Evolutionary conservation across 2,113 vertebrate species (phyloP).

Genomic region (Scomber colias): DNA sequence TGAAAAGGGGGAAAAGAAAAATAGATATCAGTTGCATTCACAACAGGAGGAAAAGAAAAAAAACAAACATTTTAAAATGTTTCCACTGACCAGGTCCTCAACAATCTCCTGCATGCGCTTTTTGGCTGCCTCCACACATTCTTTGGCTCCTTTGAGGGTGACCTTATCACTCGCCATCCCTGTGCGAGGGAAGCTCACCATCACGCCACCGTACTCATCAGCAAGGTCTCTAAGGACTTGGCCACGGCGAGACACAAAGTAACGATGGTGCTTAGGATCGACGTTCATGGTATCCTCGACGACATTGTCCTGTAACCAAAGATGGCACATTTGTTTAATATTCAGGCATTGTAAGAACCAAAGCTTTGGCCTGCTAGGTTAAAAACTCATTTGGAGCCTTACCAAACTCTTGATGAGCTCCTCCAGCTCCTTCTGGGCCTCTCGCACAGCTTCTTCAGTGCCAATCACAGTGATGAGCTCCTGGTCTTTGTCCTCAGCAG

Average conservation of each 20-base stretch:
- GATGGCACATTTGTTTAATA: neutral
- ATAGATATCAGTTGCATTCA: neutral
- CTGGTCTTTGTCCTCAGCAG: conserved; percentile 94
- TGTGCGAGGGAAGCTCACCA: conserved; percentile 97
- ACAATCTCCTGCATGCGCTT: conserved; percentile 97
- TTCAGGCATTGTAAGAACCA: neutral
- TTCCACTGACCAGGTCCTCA: conserved; percentile 91
- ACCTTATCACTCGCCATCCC: conserved; percentile 94
- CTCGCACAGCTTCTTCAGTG: conserved; percentile 94
- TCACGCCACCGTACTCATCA: conserved; percentile 96
- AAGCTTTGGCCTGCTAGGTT: neutral
- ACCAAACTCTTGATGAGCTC: conserved; percentile 96
- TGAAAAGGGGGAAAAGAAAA: neutral
- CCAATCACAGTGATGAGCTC: conserved; percentile 98
- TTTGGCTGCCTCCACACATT: conserved; percentile 97
- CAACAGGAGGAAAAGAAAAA: neutral
- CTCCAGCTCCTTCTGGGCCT: conserved; percentile 95
- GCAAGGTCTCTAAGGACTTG: conserved; percentile 96
- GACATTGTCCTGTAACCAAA: conserved; percentile 90
- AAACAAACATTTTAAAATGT: neutral
- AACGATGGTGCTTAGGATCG: conserved; percentile 95
- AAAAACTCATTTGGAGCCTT: neutral
- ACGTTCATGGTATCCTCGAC: conserved; percentile 94
- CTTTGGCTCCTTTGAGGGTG: conserved; percentile 97
- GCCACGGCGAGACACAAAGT: conserved; percentile 95